A percentile compares a stretch with the other conserved stretches of the same genome.
Evolutionary conservation across 2,113 vertebrate species (phyloP).

Genomic region (Shinisaurus crocodilurus): DNA sequence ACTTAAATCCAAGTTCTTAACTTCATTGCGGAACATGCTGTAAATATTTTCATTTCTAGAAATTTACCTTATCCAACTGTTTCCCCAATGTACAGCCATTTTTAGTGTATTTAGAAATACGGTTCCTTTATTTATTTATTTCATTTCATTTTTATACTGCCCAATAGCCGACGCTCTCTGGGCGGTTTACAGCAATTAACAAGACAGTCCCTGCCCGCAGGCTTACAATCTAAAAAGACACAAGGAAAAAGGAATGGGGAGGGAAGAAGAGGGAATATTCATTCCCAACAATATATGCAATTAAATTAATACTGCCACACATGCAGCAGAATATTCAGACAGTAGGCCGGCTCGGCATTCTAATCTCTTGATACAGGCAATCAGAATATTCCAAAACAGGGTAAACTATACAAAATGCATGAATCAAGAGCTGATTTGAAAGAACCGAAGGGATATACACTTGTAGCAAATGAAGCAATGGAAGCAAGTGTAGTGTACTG

Average conservation of each 20-base stretch:
- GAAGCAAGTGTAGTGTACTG: neutral
- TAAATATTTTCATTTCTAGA: neutral
- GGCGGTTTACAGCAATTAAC: no score
- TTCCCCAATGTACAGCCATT: neutral
- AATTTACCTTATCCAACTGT: neutral
- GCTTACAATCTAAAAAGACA: no score
- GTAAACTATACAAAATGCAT: neutral
- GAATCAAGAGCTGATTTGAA: neutral
- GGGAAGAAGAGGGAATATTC: no score
- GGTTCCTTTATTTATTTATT: no score
- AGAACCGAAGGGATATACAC: neutral
- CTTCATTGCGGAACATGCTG: neutral
- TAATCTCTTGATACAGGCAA: neutral
- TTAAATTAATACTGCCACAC: neutral
- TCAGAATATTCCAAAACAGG: neutral
- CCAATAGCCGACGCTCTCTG: no score
- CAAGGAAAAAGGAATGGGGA: no score
- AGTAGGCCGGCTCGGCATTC: neutral
- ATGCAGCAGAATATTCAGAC: neutral
- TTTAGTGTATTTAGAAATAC: neutral
- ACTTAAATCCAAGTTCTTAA: neutral
- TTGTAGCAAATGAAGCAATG: neutral
- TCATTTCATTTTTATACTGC: no score
- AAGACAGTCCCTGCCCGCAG: no score
- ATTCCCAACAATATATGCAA: neutral